Base-by-base conservation (phyloP, 2,888 invertebrate species). In the Eupeodes luniger region DNA sequence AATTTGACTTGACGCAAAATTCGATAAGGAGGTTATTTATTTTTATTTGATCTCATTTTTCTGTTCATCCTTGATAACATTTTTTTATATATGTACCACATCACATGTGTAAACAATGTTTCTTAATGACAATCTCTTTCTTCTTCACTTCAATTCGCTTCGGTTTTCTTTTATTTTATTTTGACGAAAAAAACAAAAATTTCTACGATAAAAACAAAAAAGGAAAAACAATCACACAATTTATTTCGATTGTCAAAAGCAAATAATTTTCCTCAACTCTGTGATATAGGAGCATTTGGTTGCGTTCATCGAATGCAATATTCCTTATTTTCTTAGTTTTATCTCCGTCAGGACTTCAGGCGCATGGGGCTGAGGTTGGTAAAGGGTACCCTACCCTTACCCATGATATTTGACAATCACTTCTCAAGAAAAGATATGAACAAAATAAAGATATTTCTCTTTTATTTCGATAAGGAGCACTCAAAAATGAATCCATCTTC, bases 211-310 rank as follows among this genome's bases (percentile, higher is more conserved):
- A 64, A 64, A 36, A 61, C 14, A 61, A 47, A 44, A 62, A 57
- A 59, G 34, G 40, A 44, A 70, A 70, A 55, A 44, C 36, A 16
- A 40, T 70, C 55, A 55, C 55, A 55, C 70, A 70, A 70, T 70
- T 70, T 70, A 85, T 79, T 76, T 59, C 62, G 36, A 69, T 78
- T 81, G 77, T 85, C 81, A 77, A 81, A 82, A 82, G 55, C 40
- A 69, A 67, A 77, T 64, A 76, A 72, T 51, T 16, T 61, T 44
- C 53, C 40, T 27, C 27, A 27, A 27, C 27, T 69, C 59, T 27
- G 47, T 64, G 53, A 47, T 55, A 57, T 57, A 5, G 40, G 27
- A 67, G 36, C 40, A 19, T 59, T 53, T 11, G 12, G 5, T 27
- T 16, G 47, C 36, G 70, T 76, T 69, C 69, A 64, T 7, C 27